phyloP scores from a whole-genome alignment of 2,113 vertebrate genomes.

The Hystrix cristata region DNA sequence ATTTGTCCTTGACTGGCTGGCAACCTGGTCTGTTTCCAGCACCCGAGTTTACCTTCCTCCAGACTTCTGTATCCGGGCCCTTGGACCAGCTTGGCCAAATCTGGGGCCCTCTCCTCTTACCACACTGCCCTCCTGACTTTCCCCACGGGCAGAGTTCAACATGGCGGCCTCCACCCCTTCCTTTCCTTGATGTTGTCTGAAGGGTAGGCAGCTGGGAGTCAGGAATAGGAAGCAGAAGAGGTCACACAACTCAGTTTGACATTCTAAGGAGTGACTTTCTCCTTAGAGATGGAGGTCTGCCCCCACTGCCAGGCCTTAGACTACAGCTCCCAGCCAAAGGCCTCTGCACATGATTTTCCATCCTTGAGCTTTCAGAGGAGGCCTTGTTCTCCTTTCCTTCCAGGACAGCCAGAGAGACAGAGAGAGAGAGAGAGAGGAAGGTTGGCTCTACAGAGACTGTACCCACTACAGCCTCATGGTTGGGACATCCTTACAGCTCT shows the following conservation, averaged over 20 bases:
- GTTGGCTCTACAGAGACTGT: slow-evolving; percentile 17
- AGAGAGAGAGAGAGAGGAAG: slow-evolving; percentile 27
- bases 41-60: not conserved
- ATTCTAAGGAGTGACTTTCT: slow-evolving; percentile 6
- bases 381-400: not conserved
- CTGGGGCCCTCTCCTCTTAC: slow-evolving; percentile 1
- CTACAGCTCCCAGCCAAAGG: not conserved
- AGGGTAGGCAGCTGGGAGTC: not conserved
- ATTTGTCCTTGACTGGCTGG: not conserved
- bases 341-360: slow-evolving; percentile 14
- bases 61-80: slow-evolving; percentile 12
- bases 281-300: not conserved
- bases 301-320: not conserved
- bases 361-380: not conserved
- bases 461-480: not conserved
- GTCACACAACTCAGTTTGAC: slow-evolving; percentile 8
- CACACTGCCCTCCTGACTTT: not conserved
- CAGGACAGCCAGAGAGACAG: not conserved
- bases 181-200: slow-evolving; percentile 25
- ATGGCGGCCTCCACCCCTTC: not conserved
- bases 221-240: not conserved
- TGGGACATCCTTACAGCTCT: not conserved
- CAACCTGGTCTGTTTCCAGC: slow-evolving; percentile 3
- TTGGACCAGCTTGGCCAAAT: not conserved
- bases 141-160: not conserved